These are phyloP conservation scores for Diarsia mendica DNA, from an alignment of 2,888 invertebrate species.

Conservation along the genomic window DNA sequence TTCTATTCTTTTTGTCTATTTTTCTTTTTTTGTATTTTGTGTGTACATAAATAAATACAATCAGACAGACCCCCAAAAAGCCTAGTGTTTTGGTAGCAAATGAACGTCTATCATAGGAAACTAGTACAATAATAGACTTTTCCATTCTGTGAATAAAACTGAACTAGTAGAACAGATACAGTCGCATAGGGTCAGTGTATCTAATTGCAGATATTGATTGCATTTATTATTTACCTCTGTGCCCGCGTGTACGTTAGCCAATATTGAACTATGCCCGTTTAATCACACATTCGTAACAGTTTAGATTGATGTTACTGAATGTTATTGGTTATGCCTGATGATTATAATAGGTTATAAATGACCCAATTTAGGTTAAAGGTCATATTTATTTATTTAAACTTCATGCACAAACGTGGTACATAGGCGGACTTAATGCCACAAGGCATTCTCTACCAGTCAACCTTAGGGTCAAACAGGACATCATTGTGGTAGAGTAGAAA, in stretches of 20 bases:
- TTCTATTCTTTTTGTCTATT: too few species aligned
- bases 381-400: too few species aligned
- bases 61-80: background rate
- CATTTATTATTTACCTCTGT: constrained; percentile 42
- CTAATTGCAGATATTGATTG: constrained; percentile 35
- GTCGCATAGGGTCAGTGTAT: background rate
- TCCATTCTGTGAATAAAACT: background rate
- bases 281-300: constrained; percentile 4
- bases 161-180: background rate
- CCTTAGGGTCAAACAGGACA: too few species aligned
- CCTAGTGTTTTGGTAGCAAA: background rate
- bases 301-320: background rate
- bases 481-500: too few species aligned
- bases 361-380: background rate
- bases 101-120: background rate
- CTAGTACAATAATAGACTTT: background rate
- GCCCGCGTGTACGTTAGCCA: background rate
- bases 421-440: too few species aligned
- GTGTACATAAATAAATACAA: background rate
- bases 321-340: background rate
- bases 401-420: too few species aligned
- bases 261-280: background rate
- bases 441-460: too few species aligned
- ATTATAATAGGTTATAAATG: background rate
- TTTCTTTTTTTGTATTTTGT: too few species aligned